Conservation (phyloP, 2,888 invertebrate species). For the Drosophila anomalata region DNA sequence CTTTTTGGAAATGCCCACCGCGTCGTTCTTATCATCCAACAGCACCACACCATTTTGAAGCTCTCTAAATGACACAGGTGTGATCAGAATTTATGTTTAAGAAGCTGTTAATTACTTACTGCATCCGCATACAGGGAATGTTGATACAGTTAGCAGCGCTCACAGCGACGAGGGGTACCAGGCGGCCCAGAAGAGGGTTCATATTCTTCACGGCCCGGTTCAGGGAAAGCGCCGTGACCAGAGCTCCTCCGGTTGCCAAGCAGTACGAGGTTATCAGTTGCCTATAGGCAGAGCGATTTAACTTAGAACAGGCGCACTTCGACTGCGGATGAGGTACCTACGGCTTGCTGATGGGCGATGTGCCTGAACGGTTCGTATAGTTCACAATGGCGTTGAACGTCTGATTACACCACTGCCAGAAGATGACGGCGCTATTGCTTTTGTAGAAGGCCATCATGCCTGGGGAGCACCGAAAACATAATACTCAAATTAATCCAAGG, state of each 20-base stretch:
- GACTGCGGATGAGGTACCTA: conserved; percentile 17
- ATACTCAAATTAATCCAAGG: conserved; percentile 47
- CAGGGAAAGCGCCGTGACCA: conserved; percentile 94
- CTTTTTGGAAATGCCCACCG: conserved; percentile 87
- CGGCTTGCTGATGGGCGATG: conserved; percentile 86
- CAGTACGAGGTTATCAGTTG: conserved; percentile 94
- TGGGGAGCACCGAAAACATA: conserved; percentile 19
- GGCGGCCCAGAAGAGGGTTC: conserved; percentile 87
- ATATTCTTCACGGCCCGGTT: conserved; percentile 90
- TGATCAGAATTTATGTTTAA: neutral
- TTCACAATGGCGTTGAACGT: conserved; percentile 99
- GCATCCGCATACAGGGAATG: conserved; percentile 98
- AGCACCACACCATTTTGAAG: conserved; percentile 92
- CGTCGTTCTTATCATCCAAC: conserved; percentile 89
- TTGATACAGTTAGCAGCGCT: conserved; percentile 99
- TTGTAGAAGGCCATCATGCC: conserved; percentile 99
- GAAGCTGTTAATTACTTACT: conserved; percentile 81
- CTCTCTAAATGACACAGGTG: conserved; percentile 84
- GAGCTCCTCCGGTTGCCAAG: conserved; percentile 95
- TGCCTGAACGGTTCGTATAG: conserved; percentile 97
- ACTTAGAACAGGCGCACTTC: conserved; percentile 5
- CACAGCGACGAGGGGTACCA: conserved; percentile 98
- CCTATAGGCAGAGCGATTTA: conserved; percentile 10
- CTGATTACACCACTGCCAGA: conserved; percentile 99
- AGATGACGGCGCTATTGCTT: conserved; percentile 94